phyloP scores from a whole-genome alignment of 2,113 vertebrate species.

The Colaptes auratus region DNA sequence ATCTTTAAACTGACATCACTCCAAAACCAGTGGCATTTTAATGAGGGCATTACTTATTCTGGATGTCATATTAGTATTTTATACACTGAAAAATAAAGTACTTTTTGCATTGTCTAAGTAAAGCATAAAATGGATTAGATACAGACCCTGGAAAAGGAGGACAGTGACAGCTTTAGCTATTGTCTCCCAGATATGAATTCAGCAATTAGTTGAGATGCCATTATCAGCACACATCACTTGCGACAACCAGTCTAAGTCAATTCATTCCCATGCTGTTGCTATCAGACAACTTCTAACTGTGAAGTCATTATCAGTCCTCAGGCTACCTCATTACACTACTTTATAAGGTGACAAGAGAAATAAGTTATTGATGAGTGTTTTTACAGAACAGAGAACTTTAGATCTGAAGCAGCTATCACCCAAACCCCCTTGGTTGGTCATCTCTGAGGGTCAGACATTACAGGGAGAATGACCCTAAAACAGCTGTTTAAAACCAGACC shows the following conservation, averaged over 20 bases:
- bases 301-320: neutral
- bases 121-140: neutral
- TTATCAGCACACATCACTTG: neutral
- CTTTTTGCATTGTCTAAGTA: neutral
- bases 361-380: neutral
- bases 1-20: neutral
- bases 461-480: neutral
- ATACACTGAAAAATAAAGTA: neutral
- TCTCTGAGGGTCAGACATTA: neutral
- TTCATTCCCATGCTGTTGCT: neutral
- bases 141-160: neutral
- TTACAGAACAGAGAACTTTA: neutral
- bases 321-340: neutral
- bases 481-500: slow-evolving; percentile 43
- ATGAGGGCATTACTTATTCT: neutral
- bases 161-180: neutral
- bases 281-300: neutral
- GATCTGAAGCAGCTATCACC: neutral
- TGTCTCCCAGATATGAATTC: neutral
- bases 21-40: neutral
- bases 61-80: neutral
- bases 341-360: neutral
- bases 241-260: neutral
- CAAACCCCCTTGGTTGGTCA: neutral
- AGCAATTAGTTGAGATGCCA: neutral